phyloP scores from a whole-genome alignment of 2,888 invertebrate species.

The Busseola fusca region DNA sequence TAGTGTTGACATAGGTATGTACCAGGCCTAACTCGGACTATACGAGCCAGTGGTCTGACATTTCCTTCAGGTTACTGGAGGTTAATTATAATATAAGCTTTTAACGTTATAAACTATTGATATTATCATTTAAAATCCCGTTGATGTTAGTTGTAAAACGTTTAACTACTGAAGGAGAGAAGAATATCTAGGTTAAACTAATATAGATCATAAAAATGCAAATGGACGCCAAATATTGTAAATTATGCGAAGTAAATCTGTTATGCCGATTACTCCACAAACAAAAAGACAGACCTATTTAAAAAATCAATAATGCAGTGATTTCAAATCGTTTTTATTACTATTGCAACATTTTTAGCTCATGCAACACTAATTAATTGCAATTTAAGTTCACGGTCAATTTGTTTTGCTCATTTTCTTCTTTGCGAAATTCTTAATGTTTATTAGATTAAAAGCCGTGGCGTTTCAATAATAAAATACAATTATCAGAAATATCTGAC shows the following conservation, averaged over 20 bases:
- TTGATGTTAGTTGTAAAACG: neutral
- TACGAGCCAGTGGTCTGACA: conserved; percentile 36
- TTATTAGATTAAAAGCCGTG: neutral
- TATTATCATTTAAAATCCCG: neutral
- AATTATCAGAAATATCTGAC: neutral
- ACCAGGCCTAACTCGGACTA: conserved; percentile 1
- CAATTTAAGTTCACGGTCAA: conserved; percentile 48
- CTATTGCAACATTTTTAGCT: conserved; percentile 41
- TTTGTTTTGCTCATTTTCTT: conserved; percentile 32
- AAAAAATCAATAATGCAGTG: conserved; percentile 14
- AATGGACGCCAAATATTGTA: neutral
- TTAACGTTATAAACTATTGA: conserved; percentile 11
- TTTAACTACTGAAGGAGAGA: neutral
- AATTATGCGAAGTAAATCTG: neutral
- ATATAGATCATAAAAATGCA: neutral
- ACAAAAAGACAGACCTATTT: conserved; percentile 7
- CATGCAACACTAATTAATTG: conserved; percentile 40
- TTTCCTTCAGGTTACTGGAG: conserved; percentile 44
- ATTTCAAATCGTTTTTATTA: conserved; percentile 23
- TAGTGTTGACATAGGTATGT: conserved; percentile 9
- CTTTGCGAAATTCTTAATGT: conserved; percentile 10
- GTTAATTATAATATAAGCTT: conserved; percentile 48
- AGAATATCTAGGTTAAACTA: neutral
- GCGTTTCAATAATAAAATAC: neutral
- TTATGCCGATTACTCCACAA: neutral